phyloP scores from a whole-genome alignment of 1,140 invertebrate genomes.

The Cydia amplana region DNA sequence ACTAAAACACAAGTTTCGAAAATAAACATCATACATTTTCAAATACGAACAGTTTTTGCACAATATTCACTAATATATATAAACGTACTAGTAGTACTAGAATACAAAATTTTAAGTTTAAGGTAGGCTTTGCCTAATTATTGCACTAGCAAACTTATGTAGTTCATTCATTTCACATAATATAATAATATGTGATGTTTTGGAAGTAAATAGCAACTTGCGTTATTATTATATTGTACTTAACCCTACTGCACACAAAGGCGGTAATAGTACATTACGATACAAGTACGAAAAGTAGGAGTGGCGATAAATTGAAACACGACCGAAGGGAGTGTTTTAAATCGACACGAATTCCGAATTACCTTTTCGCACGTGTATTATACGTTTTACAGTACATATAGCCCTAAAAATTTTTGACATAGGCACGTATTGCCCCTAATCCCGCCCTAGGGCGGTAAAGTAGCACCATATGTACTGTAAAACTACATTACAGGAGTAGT shows the following conservation, averaged over 20 bases:
- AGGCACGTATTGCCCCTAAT: no score
- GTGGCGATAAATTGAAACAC: no score
- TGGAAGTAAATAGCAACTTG: conserved; percentile 45
- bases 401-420: no score
- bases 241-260: conserved; percentile 42
- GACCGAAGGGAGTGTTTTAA: no score
- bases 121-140: conserved; percentile 76
- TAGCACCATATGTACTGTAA: no score
- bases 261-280: neutral
- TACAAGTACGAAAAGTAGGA: no score
- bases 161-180: conserved; percentile 54
- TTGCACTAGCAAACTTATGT: conserved; percentile 74
- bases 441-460: no score
- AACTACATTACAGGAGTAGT: no score
- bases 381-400: no score
- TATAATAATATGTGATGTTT: conserved; percentile 49
- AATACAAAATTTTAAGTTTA: conserved; percentile 70
- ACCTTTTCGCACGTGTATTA: no score
- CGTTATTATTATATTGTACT: conserved; percentile 37
- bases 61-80: conserved; percentile 50
- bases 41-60: neutral
- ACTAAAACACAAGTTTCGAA: neutral
- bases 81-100: conserved; percentile 72
- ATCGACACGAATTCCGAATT: no score
- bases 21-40: conserved; percentile 16